Conservation (phyloP, 2,113 vertebrate species). For the Sebastes schlegelii region DNA sequence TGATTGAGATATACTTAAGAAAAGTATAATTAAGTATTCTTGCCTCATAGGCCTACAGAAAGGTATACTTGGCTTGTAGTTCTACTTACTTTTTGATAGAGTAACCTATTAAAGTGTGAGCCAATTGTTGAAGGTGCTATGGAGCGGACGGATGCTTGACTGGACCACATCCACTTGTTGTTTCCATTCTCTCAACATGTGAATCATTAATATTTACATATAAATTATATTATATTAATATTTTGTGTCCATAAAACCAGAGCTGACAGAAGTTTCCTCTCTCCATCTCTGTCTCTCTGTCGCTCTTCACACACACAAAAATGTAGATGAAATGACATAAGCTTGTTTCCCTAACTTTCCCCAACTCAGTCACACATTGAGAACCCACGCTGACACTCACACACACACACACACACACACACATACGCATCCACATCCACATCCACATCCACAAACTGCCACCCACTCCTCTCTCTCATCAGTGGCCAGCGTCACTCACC, state of each 20-base stretch:
- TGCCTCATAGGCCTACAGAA: too few species aligned
- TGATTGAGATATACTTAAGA: too few species aligned
- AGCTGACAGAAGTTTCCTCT: background rate
- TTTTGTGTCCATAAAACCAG: background rate
- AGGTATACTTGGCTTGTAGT: too few species aligned
- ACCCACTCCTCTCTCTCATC: constrained; percentile 28
- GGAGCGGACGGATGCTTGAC: background rate
- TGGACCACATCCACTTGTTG: background rate
- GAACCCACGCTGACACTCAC: background rate
- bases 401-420: constrained; percentile 6
- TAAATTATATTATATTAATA: too few species aligned
- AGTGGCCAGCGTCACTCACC: constrained; percentile 85
- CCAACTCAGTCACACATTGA: background rate
- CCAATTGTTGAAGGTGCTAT: background rate
- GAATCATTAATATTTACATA: background rate
- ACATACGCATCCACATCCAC: constrained; percentile 7
- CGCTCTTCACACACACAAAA: background rate
- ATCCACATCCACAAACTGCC: constrained; percentile 14
- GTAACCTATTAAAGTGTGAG: background rate
- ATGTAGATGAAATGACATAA: constrained; percentile 11
- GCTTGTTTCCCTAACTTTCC: constrained; percentile 14
- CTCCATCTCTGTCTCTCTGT: background rate
- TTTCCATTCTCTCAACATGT: constrained; percentile 16
- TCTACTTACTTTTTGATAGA: too few species aligned
- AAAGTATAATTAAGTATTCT: too few species aligned